Evolutionary conservation across 1,140 invertebrate genomes (phyloP).

Genomic region (Cydia fagiglandana): DNA sequence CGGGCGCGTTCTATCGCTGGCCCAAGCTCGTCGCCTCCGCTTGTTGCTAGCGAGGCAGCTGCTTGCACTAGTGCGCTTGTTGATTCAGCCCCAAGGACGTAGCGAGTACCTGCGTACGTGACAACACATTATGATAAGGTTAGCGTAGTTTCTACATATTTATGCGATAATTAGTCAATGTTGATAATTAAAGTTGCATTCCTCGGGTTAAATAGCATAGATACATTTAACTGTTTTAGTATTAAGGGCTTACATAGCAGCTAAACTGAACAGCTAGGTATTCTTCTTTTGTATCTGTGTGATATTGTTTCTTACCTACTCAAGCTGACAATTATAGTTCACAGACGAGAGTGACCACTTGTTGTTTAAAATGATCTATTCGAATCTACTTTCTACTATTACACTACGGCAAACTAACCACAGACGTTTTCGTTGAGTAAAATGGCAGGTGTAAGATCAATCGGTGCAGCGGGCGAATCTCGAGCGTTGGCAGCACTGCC

Average conservation of each 20-base stretch:
- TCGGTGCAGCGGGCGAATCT: conserved; percentile 48
- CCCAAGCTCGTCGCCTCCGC: conserved; percentile 35
- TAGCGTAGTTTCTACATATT: neutral
- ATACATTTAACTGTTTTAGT: too few relatives aligned
- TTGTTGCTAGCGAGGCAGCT: conserved; percentile 44
- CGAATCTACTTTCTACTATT: too few relatives aligned
- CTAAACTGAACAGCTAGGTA: too few relatives aligned
- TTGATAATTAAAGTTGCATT: too few relatives aligned
- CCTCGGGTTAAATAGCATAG: too few relatives aligned
- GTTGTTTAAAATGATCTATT: too few relatives aligned
- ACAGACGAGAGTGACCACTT: too few relatives aligned
- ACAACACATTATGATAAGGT: neutral
- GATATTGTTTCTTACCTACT: too few relatives aligned
- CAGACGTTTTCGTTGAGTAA: conserved; percentile 54
- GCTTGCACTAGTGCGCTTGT: conserved; percentile 49
- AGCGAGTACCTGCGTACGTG: conserved; percentile 51
- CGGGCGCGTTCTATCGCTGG: conserved; percentile 41
- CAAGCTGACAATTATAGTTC: too few relatives aligned
- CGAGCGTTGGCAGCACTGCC: conserved; percentile 33
- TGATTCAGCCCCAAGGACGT: conserved; percentile 59
- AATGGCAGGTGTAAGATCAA: conserved; percentile 63
- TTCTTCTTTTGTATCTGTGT: too few relatives aligned
- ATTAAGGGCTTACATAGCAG: too few relatives aligned
- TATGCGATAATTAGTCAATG: too few relatives aligned
- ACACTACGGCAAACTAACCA: conserved; percentile 43